Percentiles rank a stretch among this genome's conserved stretches.
phyloP scores from a whole-genome alignment of 2,888 invertebrate genomes.

The Opisthograptis luteolata region DNA sequence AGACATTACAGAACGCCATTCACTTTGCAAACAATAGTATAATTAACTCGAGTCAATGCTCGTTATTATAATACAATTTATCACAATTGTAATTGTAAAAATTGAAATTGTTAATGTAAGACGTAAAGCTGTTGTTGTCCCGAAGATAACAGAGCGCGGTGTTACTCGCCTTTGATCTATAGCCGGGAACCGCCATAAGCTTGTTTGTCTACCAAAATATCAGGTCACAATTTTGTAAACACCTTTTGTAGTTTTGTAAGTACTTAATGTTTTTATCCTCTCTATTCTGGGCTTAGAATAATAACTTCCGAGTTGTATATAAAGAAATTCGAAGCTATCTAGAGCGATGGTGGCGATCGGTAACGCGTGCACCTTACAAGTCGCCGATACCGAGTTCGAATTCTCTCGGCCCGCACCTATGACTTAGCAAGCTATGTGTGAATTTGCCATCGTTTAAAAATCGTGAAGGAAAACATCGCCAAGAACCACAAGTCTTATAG shows the following conservation, averaged over 20 bases:
- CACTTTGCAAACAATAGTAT: constrained; percentile 53
- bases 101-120: constrained; percentile 21
- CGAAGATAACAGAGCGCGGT: constrained; percentile 15
- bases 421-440: too few relatives aligned
- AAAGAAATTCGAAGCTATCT: too few relatives aligned
- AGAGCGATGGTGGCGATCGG: too few relatives aligned
- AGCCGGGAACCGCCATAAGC: constrained; percentile 5
- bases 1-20: not conserved
- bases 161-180: constrained; percentile 21
- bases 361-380: too few relatives aligned
- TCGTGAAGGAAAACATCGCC: too few relatives aligned
- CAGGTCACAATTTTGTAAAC: constrained; percentile 15
- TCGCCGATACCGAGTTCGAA: too few relatives aligned
- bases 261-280: constrained; percentile 6
- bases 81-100: constrained; percentile 33
- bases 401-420: too few relatives aligned
- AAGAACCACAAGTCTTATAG: too few relatives aligned
- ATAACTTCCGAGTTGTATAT: not conserved
- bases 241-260: constrained; percentile 23
- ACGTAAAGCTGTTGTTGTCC: constrained; percentile 15
- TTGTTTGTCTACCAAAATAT: constrained; percentile 20
- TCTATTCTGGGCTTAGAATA: not conserved
- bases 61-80: constrained; percentile 58
- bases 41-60: constrained; percentile 60
- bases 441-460: too few relatives aligned